These are phyloP conservation scores for Cairina moschata DNA, from an alignment of 2,113 vertebrate genomes.

Conservation along the genomic window DNA sequence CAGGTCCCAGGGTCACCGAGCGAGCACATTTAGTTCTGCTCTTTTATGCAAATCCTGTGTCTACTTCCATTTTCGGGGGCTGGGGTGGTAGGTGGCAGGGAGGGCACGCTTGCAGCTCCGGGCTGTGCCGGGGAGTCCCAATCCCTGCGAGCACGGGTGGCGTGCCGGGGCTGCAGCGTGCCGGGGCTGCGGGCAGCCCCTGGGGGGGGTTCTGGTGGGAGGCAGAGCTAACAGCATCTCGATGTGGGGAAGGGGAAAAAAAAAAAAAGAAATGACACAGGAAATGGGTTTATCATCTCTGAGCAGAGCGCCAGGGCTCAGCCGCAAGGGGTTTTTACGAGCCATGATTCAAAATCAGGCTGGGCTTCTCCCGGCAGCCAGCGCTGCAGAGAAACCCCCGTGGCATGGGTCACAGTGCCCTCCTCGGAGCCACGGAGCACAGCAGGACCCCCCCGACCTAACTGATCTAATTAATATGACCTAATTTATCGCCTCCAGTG, in stretches of 20 bases:
- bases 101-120: accelerated
- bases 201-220: background rate
- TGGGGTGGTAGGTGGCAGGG: accelerated
- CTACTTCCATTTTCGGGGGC: accelerated
- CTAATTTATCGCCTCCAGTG: background rate
- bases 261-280: background rate
- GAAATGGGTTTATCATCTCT: background rate
- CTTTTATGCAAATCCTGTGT: background rate
- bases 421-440: background rate
- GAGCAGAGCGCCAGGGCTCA: background rate
- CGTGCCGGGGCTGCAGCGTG: accelerated
- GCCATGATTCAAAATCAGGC: background rate
- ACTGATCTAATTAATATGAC: background rate
- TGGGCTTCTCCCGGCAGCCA: background rate
- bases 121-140: accelerated
- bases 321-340: background rate
- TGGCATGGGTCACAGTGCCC: background rate
- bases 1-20: background rate
- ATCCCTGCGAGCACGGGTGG: accelerated
- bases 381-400: background rate
- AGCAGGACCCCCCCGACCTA: background rate
- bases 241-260: background rate
- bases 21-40: background rate
- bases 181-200: accelerated
- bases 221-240: background rate